These are phyloP conservation scores for Dryadula phaetusa DNA, from an alignment of 2,888 invertebrate genomes.

Conservation along the genomic window DNA sequence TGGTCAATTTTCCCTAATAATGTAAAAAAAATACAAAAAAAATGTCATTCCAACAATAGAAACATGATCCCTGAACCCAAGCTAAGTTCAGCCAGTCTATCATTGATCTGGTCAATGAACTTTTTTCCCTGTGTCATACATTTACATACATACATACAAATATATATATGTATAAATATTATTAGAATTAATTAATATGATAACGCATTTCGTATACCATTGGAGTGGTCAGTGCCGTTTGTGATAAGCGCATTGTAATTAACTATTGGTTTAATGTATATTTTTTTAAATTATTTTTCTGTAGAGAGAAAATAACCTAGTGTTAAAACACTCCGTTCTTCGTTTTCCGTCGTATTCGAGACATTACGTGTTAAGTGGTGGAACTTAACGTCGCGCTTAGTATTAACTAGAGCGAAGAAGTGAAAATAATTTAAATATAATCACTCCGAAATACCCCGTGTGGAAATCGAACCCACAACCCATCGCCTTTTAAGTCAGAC, in stretches of 20 bases:
- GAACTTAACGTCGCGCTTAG: too few relatives aligned
- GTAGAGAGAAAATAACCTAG: too few relatives aligned
- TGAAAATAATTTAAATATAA: too few relatives aligned
- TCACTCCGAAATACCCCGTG: too few relatives aligned
- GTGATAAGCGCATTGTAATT: constrained; percentile 9
- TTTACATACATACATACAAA: not conserved
- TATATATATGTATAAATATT: constrained; percentile 12
- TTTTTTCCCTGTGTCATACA: constrained; percentile 20
- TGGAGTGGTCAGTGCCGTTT: constrained; percentile 56
- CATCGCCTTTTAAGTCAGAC: too few relatives aligned
- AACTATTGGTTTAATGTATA: constrained; percentile 6
- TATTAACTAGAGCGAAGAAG: too few relatives aligned
- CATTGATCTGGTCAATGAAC: constrained; percentile 19
- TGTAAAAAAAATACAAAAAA: not conserved
- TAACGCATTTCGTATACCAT: constrained; percentile 50
- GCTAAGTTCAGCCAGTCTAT: constrained; percentile 11
- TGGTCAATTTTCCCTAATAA: too few relatives aligned
- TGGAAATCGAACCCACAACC: too few relatives aligned
- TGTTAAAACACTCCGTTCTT: too few relatives aligned
- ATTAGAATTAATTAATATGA: constrained; percentile 43
- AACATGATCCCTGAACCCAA: constrained; percentile 18
- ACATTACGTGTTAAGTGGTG: too few relatives aligned
- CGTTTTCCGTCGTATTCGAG: too few relatives aligned
- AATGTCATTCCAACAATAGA: not conserved
- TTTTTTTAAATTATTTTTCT: too few relatives aligned